phyloP scores from a whole-genome alignment of 2,113 vertebrate species.

The Felis chaus region DNA sequence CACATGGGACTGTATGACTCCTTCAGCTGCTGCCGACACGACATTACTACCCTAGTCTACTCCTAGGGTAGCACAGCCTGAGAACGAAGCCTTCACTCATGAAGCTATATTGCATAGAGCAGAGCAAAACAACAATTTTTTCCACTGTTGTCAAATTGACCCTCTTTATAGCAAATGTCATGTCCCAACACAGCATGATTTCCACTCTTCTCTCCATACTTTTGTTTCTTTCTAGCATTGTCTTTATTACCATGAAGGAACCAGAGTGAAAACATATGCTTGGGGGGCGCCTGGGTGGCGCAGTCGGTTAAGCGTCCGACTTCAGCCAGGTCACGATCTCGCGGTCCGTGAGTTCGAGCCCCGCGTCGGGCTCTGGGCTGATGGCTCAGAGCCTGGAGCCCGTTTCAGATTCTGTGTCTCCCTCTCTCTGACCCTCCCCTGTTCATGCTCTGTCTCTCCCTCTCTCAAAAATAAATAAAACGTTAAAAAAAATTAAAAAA shows the following conservation, averaged over 20 bases:
- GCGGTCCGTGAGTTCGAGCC: too few species aligned
- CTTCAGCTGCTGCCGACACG: neutral
- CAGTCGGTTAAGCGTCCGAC: too few species aligned
- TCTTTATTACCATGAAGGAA: neutral
- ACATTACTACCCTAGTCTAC: neutral
- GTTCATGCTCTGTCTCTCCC: too few species aligned
- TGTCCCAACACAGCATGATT: neutral
- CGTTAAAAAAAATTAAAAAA: too few species aligned
- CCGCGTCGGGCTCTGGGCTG: too few species aligned
- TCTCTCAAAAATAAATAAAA: too few species aligned
- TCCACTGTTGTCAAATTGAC: neutral
- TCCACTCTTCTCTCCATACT: neutral
- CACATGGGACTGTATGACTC: neutral
- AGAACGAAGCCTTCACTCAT: neutral
- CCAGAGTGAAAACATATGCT: neutral
- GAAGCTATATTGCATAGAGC: rapidly evolving
- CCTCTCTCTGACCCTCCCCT: too few species aligned
- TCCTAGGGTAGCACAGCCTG: neutral
- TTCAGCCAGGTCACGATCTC: too few species aligned
- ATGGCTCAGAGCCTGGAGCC: too few species aligned
- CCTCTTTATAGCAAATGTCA: neutral
- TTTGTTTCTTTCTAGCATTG: neutral
- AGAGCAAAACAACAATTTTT: neutral
- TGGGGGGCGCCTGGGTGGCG: neutral
- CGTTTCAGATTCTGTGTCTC: too few species aligned